Conservation (phyloP, 2,113 vertebrate genomes). For the Phylloscopus trochiloides region DNA sequence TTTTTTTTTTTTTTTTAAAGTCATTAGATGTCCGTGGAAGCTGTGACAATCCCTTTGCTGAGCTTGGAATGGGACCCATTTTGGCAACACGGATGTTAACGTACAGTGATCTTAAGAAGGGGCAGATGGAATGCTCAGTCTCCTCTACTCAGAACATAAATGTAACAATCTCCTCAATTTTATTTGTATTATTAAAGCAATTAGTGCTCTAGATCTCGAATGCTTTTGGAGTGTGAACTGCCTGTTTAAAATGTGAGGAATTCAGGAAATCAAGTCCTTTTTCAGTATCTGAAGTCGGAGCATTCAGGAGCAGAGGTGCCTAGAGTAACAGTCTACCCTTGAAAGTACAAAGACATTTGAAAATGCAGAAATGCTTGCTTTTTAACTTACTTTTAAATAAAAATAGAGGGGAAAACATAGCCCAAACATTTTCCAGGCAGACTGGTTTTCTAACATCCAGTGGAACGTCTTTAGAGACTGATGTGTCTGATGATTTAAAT, state of each 20-base stretch:
- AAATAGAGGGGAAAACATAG: background rate
- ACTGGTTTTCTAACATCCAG: background rate
- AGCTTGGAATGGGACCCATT: background rate
- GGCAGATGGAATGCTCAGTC: background rate
- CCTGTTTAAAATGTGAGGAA: background rate
- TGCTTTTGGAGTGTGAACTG: background rate
- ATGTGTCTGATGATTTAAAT: background rate
- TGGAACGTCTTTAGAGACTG: background rate
- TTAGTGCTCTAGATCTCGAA: background rate
- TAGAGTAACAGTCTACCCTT: background rate
- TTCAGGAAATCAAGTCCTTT: background rate
- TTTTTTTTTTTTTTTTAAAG: too few species aligned
- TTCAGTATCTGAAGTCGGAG: background rate
- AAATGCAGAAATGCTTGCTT: background rate
- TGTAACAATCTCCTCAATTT: background rate
- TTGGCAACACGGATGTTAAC: rapidly evolving
- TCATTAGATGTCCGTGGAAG: background rate
- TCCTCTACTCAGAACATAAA: background rate
- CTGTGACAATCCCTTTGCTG: background rate
- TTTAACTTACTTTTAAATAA: background rate
- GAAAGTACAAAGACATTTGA: background rate
- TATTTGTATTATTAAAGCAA: background rate
- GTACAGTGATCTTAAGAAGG: background rate
- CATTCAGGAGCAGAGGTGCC: background rate
- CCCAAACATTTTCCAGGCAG: background rate